Evolutionary conservation across 2,113 vertebrate species (phyloP).

Genomic region (Lucifuga dentata): DNA sequence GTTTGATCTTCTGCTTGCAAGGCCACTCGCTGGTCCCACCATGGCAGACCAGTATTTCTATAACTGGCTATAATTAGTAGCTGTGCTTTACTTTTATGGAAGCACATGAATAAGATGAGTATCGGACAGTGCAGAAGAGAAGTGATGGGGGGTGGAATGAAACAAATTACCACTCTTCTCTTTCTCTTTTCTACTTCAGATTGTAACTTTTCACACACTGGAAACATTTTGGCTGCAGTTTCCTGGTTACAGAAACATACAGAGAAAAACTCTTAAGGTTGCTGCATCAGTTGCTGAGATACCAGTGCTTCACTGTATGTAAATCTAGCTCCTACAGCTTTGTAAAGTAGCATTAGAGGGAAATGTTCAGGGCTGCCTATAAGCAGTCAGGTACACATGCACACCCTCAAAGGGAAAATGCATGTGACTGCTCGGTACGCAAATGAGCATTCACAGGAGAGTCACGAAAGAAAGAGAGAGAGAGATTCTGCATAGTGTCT

Average conservation of each 20-base stretch:
- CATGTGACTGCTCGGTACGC: too few species aligned
- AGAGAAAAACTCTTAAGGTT: too few species aligned
- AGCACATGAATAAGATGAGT: neutral
- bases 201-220: neutral
- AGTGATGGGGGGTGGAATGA: neutral
- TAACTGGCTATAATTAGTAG: slow-evolving; percentile 62
- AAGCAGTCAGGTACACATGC: too few species aligned
- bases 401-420: too few species aligned
- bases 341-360: neutral
- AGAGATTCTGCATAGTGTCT: too few species aligned
- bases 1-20: slow-evolving; percentile 29
- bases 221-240: neutral
- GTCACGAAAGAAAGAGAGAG: too few species aligned
- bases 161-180: neutral
- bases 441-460: too few species aligned
- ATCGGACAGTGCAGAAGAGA: neutral
- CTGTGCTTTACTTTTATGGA: slow-evolving; percentile 32
- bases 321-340: neutral
- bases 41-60: slow-evolving; percentile 29
- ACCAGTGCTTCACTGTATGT: neutral
- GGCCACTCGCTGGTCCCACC: slow-evolving; percentile 13
- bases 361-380: neutral
- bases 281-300: too few species aligned
- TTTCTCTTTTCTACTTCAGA: neutral
- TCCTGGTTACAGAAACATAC: neutral